Percentiles rank a stretch among this genome's conserved stretches.
phyloP scores from a whole-genome alignment of 1,140 invertebrate genomes.

The Pseudobourletiella spinata region DNA sequence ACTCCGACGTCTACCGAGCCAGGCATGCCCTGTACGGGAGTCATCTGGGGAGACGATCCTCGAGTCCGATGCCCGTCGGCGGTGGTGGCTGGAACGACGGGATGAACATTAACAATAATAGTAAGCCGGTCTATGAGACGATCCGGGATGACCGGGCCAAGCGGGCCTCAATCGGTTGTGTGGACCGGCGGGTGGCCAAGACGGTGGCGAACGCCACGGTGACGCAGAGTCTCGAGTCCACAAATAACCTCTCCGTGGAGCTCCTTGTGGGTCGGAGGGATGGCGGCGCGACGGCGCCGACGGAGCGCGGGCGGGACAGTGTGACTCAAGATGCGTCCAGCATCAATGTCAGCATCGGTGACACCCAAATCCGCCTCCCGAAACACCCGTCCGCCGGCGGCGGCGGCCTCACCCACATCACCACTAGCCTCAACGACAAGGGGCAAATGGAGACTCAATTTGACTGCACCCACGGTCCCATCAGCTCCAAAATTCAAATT shows the following conservation, averaged over 20 bases:
- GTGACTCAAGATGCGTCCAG: no score
- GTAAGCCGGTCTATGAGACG: neutral
- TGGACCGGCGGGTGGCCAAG: no score
- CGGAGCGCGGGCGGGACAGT: no score
- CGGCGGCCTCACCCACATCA: conserved; percentile 8
- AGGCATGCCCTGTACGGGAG: neutral
- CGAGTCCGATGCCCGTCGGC: no score
- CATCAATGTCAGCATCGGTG: conserved; percentile 7
- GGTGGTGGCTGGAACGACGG: no score
- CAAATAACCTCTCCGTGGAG: conserved; percentile 9
- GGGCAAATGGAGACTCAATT: conserved; percentile 16
- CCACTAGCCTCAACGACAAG: conserved; percentile 7
- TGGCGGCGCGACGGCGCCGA: no score
- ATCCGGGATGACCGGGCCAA: no score
- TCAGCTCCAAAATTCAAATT: neutral
- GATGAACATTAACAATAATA: neutral
- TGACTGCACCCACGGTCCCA: neutral
- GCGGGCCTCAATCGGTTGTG: no score
- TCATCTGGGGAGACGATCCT: conserved; percentile 3
- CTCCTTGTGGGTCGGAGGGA: no score
- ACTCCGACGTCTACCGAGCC: neutral
- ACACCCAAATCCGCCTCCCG: no score
- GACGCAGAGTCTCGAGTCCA: conserved; percentile 18
- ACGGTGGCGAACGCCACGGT: conserved; percentile 3
- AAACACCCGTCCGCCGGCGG: no score